Base-by-base conservation (phyloP, 2,888 invertebrate species). In the Andricus quercusramuli region DNA sequence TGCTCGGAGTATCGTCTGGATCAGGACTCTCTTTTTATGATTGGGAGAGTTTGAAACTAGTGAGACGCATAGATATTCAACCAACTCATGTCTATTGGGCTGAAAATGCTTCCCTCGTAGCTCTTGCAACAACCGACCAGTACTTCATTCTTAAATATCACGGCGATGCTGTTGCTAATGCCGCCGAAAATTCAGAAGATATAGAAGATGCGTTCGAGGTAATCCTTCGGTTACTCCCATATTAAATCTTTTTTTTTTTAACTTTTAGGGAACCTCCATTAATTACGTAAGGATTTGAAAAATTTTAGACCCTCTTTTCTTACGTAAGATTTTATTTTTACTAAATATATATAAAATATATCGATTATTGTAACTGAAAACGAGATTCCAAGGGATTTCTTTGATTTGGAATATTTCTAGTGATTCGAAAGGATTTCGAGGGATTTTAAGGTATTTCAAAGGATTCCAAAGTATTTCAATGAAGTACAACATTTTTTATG, bases 141-240 rank as follows among this genome's bases (percentile, higher is more conserved):
- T 99, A 99, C 93, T 99, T 96, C 92, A 96, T 99, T 83, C 94
- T 99, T 32, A 96, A 96, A 86, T 99, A 98, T 92, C 97, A 97
- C 91, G 94, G 97, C 0, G 96, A 96, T 15, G 96, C 96, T 76
- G 96, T 99, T n/a, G 95, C 96, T 3, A 94, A 94, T 76, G 97
- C 97, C 0, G 93, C 95, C 29, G 97, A 97, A 87, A 95, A 95
- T 62, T 96, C 96, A 86, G 96, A 97, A 86, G 95, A 96, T 6
- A 96, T 99, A 56, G 99, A 99, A 91, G 97, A 98, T 86, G 98
- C 99, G 0, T 99, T 99, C 92, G 98, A 99, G 93, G 98, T 98
- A 84, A 15, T 65, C 13, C 32, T 47, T 22, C n/a, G 41, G 3
- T 20, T 56, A 59, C 77, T 66, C 6, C 2, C n/a, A 4, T n/a